A percentile compares a stretch with the other conserved stretches of the same genome.
These are phyloP conservation scores for Lasioglossum figueresi DNA, from an alignment of 2,888 invertebrate species.

Conservation along the genomic window DNA sequence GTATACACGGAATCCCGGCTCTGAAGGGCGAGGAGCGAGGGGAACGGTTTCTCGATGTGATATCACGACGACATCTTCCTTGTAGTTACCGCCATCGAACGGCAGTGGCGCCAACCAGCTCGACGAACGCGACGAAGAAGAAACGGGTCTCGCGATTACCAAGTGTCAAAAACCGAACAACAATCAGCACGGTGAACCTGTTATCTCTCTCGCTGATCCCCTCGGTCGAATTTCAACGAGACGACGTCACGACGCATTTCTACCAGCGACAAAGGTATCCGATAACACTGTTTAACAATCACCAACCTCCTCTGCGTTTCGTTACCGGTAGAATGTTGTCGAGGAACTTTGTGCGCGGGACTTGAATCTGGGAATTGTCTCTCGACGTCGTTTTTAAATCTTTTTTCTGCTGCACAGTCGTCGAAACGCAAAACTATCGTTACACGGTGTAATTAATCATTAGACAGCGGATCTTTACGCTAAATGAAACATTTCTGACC, in stretches of 20 bases:
- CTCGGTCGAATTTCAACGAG: not conserved
- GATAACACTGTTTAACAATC: not conserved
- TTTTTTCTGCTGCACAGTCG: not conserved
- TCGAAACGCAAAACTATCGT: not conserved
- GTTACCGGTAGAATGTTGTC: not conserved
- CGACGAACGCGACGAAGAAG: not conserved
- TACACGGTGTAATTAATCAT: not conserved
- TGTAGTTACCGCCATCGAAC: slow-evolving; percentile 46
- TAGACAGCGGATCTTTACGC: not conserved
- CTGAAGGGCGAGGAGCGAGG: slow-evolving; percentile 18
- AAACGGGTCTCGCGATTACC: not conserved
- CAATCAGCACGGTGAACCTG: not conserved
- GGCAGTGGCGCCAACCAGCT: slow-evolving; percentile 37
- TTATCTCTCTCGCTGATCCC: not conserved
- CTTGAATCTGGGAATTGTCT: not conserved
- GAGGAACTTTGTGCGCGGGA: not conserved
- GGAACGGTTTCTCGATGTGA: slow-evolving; percentile 6
- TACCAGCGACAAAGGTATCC: not conserved
- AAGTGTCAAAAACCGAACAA: not conserved
- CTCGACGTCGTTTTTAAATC: not conserved
- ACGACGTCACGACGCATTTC: not conserved
- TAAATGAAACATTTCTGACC: too few relatives aligned
- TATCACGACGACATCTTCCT: slow-evolving; percentile 37
- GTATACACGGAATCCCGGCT: slow-evolving; percentile 34
- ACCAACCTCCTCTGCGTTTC: not conserved